Base-by-base conservation (phyloP, 2,797 vertebrate species). In the Myotis myotis region DNA sequence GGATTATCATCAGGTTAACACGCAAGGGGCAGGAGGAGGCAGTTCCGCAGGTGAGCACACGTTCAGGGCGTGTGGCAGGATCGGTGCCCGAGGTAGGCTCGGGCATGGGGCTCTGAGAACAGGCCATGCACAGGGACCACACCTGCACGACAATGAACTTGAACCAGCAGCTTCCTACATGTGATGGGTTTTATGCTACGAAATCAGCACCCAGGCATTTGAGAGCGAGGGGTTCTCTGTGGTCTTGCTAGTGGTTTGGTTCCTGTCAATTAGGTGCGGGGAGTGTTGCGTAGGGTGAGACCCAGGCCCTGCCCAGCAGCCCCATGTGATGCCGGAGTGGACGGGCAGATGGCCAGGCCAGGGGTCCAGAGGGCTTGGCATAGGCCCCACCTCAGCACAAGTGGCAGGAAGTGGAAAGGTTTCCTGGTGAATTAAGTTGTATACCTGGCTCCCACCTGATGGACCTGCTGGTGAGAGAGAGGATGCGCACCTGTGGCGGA, bases 291-390 rank as follows among this genome's bases (percentile, higher is more conserved):
- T 0, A 8, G 53, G 49, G 36, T 49, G 41, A 28, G 74, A 25
- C 16, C 38, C 3, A 2, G 5, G 36, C 22, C 38, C 16, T 25
- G 51, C 38, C 30, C 15, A 8, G 47, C 33, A 8, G 74, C 41
- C 28, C 19, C 6, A 6, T 0, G 49, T 8, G 13, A 44, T 1
- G 0, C 4, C 1, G 2, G 22, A 23, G 49, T 5, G 1, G 87
- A 38, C 1, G 3, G 47, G 47, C 20, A 4, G 33, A 51, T 2
- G 49, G 62, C 47, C 74, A 6, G 41, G 71, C 55, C 71, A 2
- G 15, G 41, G 41, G 71, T 9, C n/a, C n/a, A 1, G 30, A 72
- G 55, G 44, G n/a, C 44, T 30, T 20, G 71, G 23, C 57, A 11
- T 5, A 30, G 33, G 57, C 60, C 25, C n/a, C 22, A 3, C 28